Base-by-base conservation (phyloP, 2,888 invertebrate genomes). In the Petrolisthes cinctipes region DNA sequence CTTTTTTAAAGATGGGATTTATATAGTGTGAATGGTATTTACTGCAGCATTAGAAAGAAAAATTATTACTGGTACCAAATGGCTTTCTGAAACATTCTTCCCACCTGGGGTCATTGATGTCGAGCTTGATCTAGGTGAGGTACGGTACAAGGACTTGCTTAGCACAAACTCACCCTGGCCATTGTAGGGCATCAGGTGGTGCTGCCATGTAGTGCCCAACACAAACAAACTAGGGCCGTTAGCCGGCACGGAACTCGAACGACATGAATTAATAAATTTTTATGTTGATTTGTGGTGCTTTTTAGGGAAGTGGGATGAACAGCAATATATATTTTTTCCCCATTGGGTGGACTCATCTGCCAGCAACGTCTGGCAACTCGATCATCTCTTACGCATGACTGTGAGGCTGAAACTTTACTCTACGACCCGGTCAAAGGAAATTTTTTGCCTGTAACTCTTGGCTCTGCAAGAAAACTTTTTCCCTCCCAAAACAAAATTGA, bases 371-470 rank as follows among this genome's bases (percentile, higher is more conserved):
- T 68, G 20, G 85, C 53, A 71, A 51, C 81, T 82, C 73, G 51
- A 71, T 51, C n/a, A 20, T 54, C 78, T 76, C 66, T 66, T 84
- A 23, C 56, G 57, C 57, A 54, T 76, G 68, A 66, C 20, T 76
- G 5, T 66, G 23, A 66, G 81, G 51, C 61, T 81, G 66, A 57
- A 17, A 80, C 17, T 54, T 17, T 83, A 68, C 14, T 23, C 54
- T 57, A 75, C 61, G 57, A 57, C 14, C 23, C 56, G 4, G 61
- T 14, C 51, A 5, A 54, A 79, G 51, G 61, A 80, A 80, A 78
- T 61, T 82, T 80, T 86, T 83, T 86, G 85, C 81, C 85, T 86
- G 85, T 86, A 86, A 81, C 85, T 82, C 66, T 37, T 76, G 76
- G 37, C 23, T 78, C 75, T 9, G 82, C n/a, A 37, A 37, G 66